Evolutionary conservation across 92 coral and sea anemone genomes (phyloP), one percentile per base, ranked within the genome.

Genomic region (Anthopleura xanthogrammica): DNA sequence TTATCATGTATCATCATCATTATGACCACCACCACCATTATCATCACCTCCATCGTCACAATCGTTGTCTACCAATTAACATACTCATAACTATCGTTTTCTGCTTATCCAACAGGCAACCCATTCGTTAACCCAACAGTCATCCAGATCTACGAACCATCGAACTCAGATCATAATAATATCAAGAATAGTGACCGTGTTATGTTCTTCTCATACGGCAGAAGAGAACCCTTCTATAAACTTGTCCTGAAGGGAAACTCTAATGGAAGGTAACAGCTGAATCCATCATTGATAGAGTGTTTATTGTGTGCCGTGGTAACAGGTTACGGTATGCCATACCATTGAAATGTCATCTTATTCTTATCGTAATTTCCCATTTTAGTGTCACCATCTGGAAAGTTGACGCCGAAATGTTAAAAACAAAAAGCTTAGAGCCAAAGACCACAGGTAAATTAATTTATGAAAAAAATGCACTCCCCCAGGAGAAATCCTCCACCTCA

Each of bases 141-240:
- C 8, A 85, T 89, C 57, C 95, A 89, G 60, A 85, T 75, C 24
- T 93, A 92, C 82, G 80, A 83, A 43, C 56, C 81, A 57, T 46
- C 41, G 1, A 39, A 68, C 23, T 14, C 23, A 22, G 82, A 39
- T 16, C 79, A 72, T 85, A 52, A 22, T 48, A 41, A 22, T 23
- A 41, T 52, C 46, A 62, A 89, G 54, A 83, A 87, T 52, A 82
- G 79, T 78, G 92, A 93, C 70, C 91, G 95, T 13, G 98, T 90
- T 24, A 89, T 97, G 97, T 89, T 87, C 78, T 97, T 97, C 80
- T 97, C 99, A 6, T 97, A 94, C 78, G 99, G 99, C 16, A 89
- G 99, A 41, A 90, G 99, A 88, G 99, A 93, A 64, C 99, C 99
- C 0, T 97, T 90, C 79, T 95, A 97, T 87, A 94, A 97, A 60